Percentiles rank a stretch among this genome's conserved stretches.
Evolutionary conservation across 2,797 vertebrate species (phyloP).

Genomic region (Corythornis leucogaster): DNA sequence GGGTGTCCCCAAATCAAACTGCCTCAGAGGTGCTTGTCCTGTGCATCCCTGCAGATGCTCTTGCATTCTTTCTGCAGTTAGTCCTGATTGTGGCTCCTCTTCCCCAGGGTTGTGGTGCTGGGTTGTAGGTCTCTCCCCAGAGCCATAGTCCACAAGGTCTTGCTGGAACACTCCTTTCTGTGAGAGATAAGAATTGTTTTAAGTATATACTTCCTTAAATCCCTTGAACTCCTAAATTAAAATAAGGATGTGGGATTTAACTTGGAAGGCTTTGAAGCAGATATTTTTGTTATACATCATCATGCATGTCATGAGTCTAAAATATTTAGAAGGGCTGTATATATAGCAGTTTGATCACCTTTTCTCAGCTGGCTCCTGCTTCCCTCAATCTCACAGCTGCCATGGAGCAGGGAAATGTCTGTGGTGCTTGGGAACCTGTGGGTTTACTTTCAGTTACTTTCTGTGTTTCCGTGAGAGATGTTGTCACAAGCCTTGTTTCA

Average conservation of each 20-base stretch:
- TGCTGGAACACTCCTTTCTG: not conserved
- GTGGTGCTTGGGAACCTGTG: rapidly evolving
- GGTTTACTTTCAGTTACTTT: not conserved
- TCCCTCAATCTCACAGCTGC: not conserved
- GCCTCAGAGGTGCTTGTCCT: rapidly evolving
- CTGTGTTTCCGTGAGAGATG: not conserved
- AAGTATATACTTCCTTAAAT: not conserved
- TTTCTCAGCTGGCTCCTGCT: constrained; percentile 7
- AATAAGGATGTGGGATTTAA: constrained; percentile 44
- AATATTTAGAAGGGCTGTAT: constrained; percentile 52
- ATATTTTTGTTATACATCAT: constrained; percentile 57
- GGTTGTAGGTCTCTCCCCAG: not conserved
- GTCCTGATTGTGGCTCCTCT: not conserved
- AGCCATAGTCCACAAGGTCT: not conserved
- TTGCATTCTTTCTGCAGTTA: rapidly evolving
- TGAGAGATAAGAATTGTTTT: rapidly evolving
- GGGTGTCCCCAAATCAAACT: rapidly evolving
- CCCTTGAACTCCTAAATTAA: constrained; percentile 27
- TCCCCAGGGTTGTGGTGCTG: not conserved
- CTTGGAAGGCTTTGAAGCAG: constrained; percentile 16
- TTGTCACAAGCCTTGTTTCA: not conserved
- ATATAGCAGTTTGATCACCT: constrained; percentile 27
- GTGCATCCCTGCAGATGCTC: not conserved
- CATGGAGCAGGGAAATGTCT: rapidly evolving
- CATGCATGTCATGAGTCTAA: not conserved